Evolutionary conservation across 2,888 invertebrate species (phyloP).

Genomic region (Trissoscelio sp.): DNA sequence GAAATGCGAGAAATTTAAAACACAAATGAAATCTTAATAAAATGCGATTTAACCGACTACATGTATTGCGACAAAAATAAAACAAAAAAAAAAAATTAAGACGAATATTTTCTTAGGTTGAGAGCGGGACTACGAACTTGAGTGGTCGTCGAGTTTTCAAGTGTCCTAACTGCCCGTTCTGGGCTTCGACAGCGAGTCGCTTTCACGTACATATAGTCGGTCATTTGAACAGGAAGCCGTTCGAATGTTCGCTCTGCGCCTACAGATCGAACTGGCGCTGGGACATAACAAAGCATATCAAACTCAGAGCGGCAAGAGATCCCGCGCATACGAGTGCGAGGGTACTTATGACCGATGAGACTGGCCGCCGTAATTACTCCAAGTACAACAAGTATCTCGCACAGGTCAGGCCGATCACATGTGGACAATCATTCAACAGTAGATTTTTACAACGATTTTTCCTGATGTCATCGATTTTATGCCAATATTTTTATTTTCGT

Average conservation of each 20-base stretch:
- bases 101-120: conserved; percentile 77
- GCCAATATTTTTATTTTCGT: neutral
- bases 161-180: conserved; percentile 96
- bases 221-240: conserved; percentile 96
- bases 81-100: neutral
- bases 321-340: conserved; percentile 91
- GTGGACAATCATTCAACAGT: conserved; percentile 56
- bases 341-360: conserved; percentile 95
- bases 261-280: conserved; percentile 98
- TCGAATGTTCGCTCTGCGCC: conserved; percentile 96
- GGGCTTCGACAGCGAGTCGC: conserved; percentile 96
- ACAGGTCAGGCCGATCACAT: conserved; percentile 84
- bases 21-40: neutral
- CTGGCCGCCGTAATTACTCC: conserved; percentile 94
- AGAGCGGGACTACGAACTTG: conserved; percentile 76
- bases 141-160: conserved; percentile 89
- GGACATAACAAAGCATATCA: conserved; percentile 98
- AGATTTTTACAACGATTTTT: conserved; percentile 11
- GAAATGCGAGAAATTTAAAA: neutral
- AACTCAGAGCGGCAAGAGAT: conserved; percentile 93
- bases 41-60: conserved; percentile 42
- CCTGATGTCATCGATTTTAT: neutral
- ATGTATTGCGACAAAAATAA: conserved; percentile 23
- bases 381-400: conserved; percentile 96
- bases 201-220: conserved; percentile 97